A percentile compares a stretch with the other conserved stretches of the same genome.
Evolutionary conservation across 64 coral and sea anemone species (phyloP).

Genomic region (Acropora yongei): DNA sequence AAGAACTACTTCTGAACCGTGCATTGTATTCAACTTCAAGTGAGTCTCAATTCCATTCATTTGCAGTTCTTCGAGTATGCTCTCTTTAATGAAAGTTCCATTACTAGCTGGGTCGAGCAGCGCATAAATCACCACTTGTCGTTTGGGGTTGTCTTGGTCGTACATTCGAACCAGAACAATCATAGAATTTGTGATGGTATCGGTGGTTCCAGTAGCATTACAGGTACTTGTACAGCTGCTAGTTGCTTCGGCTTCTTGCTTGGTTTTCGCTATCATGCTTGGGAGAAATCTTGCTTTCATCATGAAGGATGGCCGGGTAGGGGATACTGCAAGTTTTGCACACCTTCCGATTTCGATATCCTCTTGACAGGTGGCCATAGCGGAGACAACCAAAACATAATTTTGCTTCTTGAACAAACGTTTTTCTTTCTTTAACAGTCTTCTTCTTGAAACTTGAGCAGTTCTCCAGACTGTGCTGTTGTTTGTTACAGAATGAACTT

Average conservation of each 20-base stretch:
- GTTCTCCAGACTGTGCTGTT: conserved; percentile 35
- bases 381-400: conserved; percentile 54
- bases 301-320: conserved; percentile 13
- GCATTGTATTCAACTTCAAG: conserved; percentile 57
- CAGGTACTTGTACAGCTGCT: conserved; percentile 46
- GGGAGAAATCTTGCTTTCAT: not conserved
- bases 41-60: conserved; percentile 44
- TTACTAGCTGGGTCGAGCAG: conserved; percentile 60
- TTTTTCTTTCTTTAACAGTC: conserved; percentile 32
- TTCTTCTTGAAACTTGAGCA: conserved; percentile 28
- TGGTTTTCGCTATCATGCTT: conserved; percentile 30
- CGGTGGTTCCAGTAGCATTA: conserved; percentile 31
- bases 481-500: not conserved
- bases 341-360: conserved; percentile 21
- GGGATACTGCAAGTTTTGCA: conserved; percentile 34
- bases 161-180: conserved; percentile 55
- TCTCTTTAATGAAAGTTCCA: conserved; percentile 35
- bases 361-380: conserved; percentile 40
- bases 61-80: conserved; percentile 32
- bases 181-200: conserved; percentile 3
- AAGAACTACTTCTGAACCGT: conserved; percentile 36
- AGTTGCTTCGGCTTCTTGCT: conserved; percentile 28
- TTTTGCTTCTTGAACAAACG: conserved; percentile 37
- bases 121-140: conserved; percentile 58
- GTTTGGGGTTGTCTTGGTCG: conserved; percentile 21